These are phyloP conservation scores for Rotaria macrura DNA, from an alignment of 2,888 invertebrate species.

Conservation along the genomic window DNA sequence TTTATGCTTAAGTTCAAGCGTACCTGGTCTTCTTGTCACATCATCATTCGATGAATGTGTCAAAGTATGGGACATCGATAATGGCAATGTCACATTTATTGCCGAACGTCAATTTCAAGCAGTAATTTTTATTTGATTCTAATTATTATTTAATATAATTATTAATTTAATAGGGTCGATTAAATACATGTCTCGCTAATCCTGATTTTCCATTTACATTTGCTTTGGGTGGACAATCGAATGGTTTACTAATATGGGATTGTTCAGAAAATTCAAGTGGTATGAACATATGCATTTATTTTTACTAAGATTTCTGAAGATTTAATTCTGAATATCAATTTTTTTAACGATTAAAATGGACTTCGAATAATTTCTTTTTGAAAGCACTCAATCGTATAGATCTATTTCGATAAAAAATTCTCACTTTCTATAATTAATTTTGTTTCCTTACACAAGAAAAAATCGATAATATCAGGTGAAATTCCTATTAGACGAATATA, in stretches of 20 bases:
- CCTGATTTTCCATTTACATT: conserved; percentile 16
- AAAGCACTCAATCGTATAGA: too few relatives aligned
- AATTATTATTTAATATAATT: not conserved
- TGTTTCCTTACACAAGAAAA: too few relatives aligned
- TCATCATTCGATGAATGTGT: conserved; percentile 68
- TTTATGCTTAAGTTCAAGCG: conserved; percentile 61
- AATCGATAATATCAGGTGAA: too few relatives aligned
- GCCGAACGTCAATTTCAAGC: conserved; percentile 57
- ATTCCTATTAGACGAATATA: too few relatives aligned
- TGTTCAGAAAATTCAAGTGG: conserved; percentile 10
- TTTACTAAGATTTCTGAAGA: too few relatives aligned
- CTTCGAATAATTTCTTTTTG: too few relatives aligned
- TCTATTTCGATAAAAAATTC: too few relatives aligned
- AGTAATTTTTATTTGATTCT: conserved; percentile 46
- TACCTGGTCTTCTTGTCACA: conserved; percentile 67
- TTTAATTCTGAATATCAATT: too few relatives aligned
- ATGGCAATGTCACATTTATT: conserved; percentile 41
- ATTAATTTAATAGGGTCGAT: not conserved
- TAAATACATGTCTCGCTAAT: not conserved
- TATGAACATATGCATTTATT: not conserved
- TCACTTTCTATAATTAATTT: too few relatives aligned
- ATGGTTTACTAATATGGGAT: conserved; percentile 6
- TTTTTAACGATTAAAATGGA: too few relatives aligned
- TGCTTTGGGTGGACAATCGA: not conserved
- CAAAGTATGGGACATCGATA: conserved; percentile 67